phyloP scores from a whole-genome alignment of 2,113 vertebrate species.

The Entomyzon cyanotis region DNA sequence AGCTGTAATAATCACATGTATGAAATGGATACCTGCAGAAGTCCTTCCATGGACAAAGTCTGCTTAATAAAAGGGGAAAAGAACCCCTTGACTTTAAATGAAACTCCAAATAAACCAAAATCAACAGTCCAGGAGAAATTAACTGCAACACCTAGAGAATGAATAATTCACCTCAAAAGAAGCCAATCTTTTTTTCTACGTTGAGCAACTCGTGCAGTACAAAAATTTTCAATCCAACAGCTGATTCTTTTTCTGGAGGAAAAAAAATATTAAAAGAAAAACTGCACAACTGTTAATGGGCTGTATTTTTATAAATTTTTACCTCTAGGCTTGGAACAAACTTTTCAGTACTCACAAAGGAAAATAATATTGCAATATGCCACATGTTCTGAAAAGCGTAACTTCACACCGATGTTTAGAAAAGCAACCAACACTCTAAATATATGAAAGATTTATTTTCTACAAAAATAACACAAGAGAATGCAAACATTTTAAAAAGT shows the following conservation, averaged over 20 bases:
- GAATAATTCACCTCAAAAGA: background rate
- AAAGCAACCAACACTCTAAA: background rate
- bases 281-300: background rate
- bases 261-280: background rate
- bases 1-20: background rate
- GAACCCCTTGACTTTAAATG: accelerated
- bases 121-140: background rate
- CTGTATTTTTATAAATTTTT: background rate
- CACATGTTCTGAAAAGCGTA: background rate
- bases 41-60: background rate
- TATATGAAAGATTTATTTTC: background rate
- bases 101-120: background rate
- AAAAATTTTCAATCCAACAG: background rate
- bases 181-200: background rate
- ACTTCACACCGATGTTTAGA: background rate
- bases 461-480: background rate
- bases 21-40: background rate
- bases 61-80: background rate
- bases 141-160: background rate
- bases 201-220: background rate
- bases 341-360: background rate
- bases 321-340: background rate
- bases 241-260: background rate
- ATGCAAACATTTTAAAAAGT: background rate
- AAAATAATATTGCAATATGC: background rate